A percentile compares a stretch with the other conserved stretches of the same genome.
Conservation (phyloP, 2,113 vertebrate species). For the Monarcha castaneiventris region DNA sequence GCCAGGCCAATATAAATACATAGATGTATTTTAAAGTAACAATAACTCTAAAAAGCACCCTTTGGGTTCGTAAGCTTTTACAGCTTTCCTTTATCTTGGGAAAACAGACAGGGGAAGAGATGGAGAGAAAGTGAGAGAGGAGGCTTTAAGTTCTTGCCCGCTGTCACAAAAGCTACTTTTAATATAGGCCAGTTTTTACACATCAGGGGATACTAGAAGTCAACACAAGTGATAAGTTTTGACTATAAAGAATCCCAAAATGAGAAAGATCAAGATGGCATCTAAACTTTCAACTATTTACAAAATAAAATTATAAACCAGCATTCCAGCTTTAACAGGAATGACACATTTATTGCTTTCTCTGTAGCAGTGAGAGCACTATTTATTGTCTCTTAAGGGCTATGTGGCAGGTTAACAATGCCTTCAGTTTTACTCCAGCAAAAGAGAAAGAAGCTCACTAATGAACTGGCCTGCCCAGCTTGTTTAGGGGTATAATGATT, state of each 20-base stretch:
- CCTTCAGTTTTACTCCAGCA: conserved; percentile 39
- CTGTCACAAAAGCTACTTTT: neutral
- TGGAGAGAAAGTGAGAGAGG: neutral
- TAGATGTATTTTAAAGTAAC: conserved; percentile 31
- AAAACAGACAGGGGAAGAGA: neutral
- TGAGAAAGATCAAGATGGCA: neutral
- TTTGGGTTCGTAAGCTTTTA: neutral
- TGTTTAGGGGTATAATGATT: conserved; percentile 32
- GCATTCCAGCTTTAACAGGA: conserved; percentile 38
- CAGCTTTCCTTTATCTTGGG: neutral
- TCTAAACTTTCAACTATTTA: conserved; percentile 49
- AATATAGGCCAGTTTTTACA: neutral
- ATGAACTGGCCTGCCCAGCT: conserved; percentile 37
- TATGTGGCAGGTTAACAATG: conserved; percentile 47
- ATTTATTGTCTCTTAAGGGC: conserved; percentile 63
- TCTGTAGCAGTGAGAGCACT: conserved; percentile 33
- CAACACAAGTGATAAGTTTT: conserved; percentile 40
- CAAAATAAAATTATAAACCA: conserved; percentile 53
- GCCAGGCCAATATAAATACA: neutral
- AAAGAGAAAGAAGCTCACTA: conserved; percentile 26
- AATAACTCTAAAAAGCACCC: conserved; percentile 10
- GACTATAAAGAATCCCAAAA: conserved; percentile 40
- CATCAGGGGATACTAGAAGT: neutral
- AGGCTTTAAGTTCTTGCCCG: neutral
- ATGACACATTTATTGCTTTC: conserved; percentile 55